Percentiles rank a stretch among this genome's conserved stretches.
phyloP scores from a whole-genome alignment of 2,113 vertebrate genomes.

The Phrynosoma platyrhinos region DNA sequence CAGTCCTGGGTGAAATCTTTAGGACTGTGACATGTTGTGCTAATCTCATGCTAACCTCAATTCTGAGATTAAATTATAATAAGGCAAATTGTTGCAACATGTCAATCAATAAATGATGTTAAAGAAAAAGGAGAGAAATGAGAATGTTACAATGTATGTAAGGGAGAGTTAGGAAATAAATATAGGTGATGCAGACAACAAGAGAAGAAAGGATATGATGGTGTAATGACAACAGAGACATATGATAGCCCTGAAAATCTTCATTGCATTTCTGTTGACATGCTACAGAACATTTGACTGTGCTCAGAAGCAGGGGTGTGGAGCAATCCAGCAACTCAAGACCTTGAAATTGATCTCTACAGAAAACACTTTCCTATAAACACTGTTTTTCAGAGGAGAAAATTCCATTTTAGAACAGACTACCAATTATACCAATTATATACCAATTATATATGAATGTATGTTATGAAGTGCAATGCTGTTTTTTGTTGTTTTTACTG shows the following conservation, averaged over 20 bases:
- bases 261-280: neutral
- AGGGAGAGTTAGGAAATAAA: too few species aligned
- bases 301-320: neutral
- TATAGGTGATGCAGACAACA: neutral
- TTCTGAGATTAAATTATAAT: neutral
- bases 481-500: neutral
- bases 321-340: neutral
- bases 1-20: neutral
- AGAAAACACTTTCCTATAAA: conserved; percentile 3
- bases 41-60: neutral
- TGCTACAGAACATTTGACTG: neutral
- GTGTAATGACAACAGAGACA: neutral
- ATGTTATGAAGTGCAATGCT: neutral
- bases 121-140: too few species aligned
- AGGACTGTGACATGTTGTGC: neutral
- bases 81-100: neutral
- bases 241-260: neutral
- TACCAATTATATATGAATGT: neutral
- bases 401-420: neutral
- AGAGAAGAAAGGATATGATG: neutral
- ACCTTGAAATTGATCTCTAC: neutral
- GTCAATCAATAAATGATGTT: neutral
- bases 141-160: neutral
- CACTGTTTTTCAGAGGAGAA: neutral
- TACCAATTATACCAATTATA: neutral